A percentile compares a stretch with the other conserved stretches of the same genome.
phyloP scores from a whole-genome alignment of 2,113 vertebrate species.

The Speoplatyrhinus poulsoni region DNA sequence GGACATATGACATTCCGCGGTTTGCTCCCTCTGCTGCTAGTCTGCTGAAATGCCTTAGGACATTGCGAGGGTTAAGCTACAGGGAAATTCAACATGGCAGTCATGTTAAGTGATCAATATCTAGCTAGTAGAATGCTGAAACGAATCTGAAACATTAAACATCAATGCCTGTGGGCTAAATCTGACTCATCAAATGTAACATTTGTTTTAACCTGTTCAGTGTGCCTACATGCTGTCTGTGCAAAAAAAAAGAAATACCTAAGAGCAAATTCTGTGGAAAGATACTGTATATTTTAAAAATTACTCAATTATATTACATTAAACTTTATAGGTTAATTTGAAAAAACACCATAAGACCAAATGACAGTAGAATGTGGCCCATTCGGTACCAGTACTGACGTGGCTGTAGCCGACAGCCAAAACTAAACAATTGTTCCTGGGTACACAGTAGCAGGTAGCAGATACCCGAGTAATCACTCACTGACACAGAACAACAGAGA shows the following conservation, averaged over 20 bases:
- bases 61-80: too few relatives aligned
- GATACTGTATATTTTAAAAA: background rate
- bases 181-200: conserved; percentile 38
- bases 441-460: conserved; percentile 23
- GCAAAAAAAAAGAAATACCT: background rate
- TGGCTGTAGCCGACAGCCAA: conserved; percentile 30
- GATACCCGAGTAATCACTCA: background rate
- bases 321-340: too few relatives aligned
- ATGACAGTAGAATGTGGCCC: conserved; percentile 8
- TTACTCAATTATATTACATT: background rate
- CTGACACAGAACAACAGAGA: conserved; percentile 13
- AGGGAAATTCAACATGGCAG: too few relatives aligned
- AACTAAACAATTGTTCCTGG: conserved; percentile 51
- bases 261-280: background rate
- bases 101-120: too few relatives aligned
- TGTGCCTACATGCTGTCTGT: background rate
- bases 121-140: background rate
- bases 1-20: too few relatives aligned
- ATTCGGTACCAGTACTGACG: conserved; percentile 1
- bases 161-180: background rate
- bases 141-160: background rate
- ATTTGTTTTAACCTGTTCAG: conserved; percentile 25
- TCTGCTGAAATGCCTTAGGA: too few relatives aligned
- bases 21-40: too few relatives aligned
- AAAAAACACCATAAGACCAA: too few relatives aligned